Conservation (phyloP, 2,888 invertebrate species). For the Reticulitermes lucifugus region DNA sequence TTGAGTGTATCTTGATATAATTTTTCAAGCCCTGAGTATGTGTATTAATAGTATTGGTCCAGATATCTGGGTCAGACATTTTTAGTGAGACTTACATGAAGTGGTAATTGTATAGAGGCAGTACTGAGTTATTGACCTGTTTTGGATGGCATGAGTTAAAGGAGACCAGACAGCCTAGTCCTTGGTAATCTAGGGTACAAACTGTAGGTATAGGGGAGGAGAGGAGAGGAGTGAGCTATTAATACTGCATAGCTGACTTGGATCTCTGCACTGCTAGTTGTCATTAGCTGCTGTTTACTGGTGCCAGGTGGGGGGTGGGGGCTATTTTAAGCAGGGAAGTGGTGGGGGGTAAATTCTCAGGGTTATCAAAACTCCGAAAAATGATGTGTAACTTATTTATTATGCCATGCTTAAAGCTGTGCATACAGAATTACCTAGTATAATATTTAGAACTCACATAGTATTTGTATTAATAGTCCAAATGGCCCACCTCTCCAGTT, state of each 20-base stretch:
- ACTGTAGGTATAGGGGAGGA: neutral
- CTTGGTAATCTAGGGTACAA: neutral
- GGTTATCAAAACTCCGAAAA: conserved; percentile 22
- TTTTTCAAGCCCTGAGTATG: too few species aligned
- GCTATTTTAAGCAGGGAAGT: conserved; percentile 30
- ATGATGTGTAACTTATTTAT: neutral
- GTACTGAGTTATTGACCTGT: neutral
- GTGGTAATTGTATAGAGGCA: neutral
- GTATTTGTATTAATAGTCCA: too few species aligned
- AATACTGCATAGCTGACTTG: conserved; percentile 22
- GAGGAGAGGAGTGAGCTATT: neutral
- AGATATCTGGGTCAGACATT: neutral
- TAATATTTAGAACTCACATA: too few species aligned
- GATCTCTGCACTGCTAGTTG: conserved; percentile 5
- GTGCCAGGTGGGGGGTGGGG: conserved; percentile 16
- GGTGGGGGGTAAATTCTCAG: conserved; percentile 12
- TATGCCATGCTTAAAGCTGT: too few species aligned
- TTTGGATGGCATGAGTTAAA: neutral
- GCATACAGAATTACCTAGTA: too few species aligned
- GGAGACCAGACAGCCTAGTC: neutral
- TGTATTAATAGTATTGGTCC: neutral
- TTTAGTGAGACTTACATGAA: neutral
- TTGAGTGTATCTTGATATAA: too few species aligned
- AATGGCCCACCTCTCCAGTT: too few species aligned
- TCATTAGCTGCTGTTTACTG: conserved; percentile 30